Evolutionary conservation across 2,113 vertebrate genomes (phyloP).

Genomic region (Hepsetus odoe): DNA sequence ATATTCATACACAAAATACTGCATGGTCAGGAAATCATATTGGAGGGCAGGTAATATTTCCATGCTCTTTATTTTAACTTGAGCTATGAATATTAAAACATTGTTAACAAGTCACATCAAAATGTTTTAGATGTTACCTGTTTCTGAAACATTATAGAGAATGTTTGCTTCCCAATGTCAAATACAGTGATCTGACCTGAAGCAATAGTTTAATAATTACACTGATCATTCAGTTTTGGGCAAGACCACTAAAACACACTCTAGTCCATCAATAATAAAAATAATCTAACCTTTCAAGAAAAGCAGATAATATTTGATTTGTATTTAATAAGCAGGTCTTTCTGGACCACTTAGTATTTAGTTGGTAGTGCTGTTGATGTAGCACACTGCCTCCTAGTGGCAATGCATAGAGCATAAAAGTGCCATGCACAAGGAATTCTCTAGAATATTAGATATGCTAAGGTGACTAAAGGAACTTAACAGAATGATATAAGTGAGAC

Average conservation of each 20-base stretch:
- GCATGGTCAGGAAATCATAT: background rate
- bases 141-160: background rate
- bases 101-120: background rate
- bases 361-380: conserved; percentile 34
- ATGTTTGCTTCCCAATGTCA: background rate
- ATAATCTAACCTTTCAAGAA: background rate
- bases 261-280: background rate
- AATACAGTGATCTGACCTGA: background rate
- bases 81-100: background rate
- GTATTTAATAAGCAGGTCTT: background rate
- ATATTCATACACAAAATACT: conserved; percentile 3
- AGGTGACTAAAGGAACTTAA: no score
- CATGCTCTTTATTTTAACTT: background rate
- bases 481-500: no score
- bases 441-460: no score
- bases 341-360: no score
- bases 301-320: background rate
- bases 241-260: background rate
- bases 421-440: no score
- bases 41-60: background rate
- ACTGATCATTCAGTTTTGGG: background rate
- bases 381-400: conserved; percentile 58
- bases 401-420: background rate
- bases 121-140: background rate
- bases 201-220: background rate